Base-by-base conservation (phyloP, 2,888 invertebrate species). In the Tetropium fuscum region DNA sequence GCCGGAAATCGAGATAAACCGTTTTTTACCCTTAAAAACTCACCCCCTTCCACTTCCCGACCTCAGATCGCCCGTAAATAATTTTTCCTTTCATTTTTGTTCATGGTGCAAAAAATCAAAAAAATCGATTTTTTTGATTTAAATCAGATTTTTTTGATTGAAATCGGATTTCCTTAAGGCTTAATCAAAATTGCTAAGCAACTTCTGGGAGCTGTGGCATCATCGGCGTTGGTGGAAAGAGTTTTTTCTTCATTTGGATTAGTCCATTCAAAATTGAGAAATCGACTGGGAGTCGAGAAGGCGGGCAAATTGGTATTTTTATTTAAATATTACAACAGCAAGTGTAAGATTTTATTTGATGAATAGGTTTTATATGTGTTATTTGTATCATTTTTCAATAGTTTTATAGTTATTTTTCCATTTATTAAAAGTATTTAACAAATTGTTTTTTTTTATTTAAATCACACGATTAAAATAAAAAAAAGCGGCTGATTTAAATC, bases 231-330 rank as follows among this genome's bases (percentile, higher is more conserved):
- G 27, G 27, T 27, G 27, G 27, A 27, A 27, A 27, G 27, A 27
- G 10, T 27, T 27, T 27, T 27, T 27, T 27, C 27, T 27, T 27
- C 27, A 10, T 27, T 27, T 27, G 27, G 27, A 27, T 27, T 27
- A 27, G 49, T 56, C 8, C 55, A 60, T 30, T 54, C 48, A 10
- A 58, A 58, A 38, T 38, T 58, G 27, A 53, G 57, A 44, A 61
- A 61, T 15, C 30, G 40, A 22, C 20, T 61, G 20, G 53, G 45
- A 7, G 30, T 40, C 16, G 57, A 58, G 40, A 61, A 54, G 43
- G 48, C 58, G 18, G 53, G 44, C 19, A 61, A 53, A 58, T 47
- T 61, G 27, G 57, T 53, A 13, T 48, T 41, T 45, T 30, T 60
- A 20, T 57, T 58, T 19, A 51, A 58, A 43, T 30, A 41, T 44